These are phyloP conservation scores for Salvator merianae DNA, from an alignment of 2,113 vertebrate genomes.

Conservation along the genomic window DNA sequence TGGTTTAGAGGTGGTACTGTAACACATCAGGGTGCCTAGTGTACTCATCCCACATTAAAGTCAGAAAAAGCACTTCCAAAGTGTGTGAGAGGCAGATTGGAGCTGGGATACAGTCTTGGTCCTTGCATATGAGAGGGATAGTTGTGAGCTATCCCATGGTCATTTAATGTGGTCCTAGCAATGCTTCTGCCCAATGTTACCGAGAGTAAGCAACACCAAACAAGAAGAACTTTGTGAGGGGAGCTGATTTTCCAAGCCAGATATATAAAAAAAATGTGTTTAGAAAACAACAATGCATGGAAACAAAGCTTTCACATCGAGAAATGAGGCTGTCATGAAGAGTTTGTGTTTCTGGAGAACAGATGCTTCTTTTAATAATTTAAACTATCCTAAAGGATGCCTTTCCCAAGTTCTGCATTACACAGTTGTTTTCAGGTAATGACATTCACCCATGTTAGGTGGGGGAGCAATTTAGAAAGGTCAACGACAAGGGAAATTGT, in stretches of 20 bases:
- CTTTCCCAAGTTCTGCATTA: background rate
- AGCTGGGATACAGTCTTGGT: no score
- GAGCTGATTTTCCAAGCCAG: background rate
- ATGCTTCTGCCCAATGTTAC: background rate
- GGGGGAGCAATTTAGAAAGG: slow-evolving; percentile 63
- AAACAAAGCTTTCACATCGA: background rate
- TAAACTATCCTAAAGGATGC: slow-evolving; percentile 3
- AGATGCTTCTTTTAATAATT: slow-evolving; percentile 39
- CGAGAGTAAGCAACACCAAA: background rate
- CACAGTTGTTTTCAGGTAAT: background rate
- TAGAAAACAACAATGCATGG: background rate
- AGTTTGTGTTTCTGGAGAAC: background rate
- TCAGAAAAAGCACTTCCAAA: no score
- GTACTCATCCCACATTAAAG: no score
- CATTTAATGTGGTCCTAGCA: no score
- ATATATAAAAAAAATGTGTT: background rate
- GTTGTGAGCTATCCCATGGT: no score
- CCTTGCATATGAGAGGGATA: no score
- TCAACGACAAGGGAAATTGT: slow-evolving; percentile 63
- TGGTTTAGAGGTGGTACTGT: no score
- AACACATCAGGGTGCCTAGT: no score
- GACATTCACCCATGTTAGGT: slow-evolving; percentile 21
- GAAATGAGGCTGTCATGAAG: background rate
- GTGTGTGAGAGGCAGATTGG: no score
- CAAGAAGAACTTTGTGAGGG: background rate